Base-by-base conservation (phyloP, 2,888 invertebrate genomes). In the Chrysolina americana region DNA sequence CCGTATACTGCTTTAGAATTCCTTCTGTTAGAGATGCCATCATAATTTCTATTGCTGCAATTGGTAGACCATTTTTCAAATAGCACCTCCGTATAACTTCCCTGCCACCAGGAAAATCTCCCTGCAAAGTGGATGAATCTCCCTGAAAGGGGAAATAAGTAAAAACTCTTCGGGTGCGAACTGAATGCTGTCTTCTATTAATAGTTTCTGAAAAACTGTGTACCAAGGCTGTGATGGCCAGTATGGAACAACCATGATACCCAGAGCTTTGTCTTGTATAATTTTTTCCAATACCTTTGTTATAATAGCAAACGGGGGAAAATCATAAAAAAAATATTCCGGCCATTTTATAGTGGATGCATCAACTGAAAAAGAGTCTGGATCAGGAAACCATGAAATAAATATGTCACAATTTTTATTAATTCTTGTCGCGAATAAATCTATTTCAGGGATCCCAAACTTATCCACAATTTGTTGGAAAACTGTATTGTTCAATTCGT, bases 301-400 rank as follows among this genome's bases (percentile, higher is more conserved):
- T 28, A 28, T 28, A 28, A 44, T 44, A 4, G 44, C 10, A 59
- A 59, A 59, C 21, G 59, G 59, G 13, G 59, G 59, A 21, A 59
- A 59, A 4, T 48, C 50, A 48, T 66, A 48, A 59, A 28, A 53
- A 28, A 41, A 48, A 15, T 21, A 50, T 15, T 11, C 69, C 17
- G 28, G 19, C 73, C 77, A 77, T 11, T 48, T 23, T 47, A 71
- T 10, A 19, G 75, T 77, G 69, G 75, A 77, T 0, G 77, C 75
- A 47, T 75, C 77, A 1, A 77, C 70, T 15, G 59, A 13, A 10
- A 19, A 13, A 10, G 70, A 53, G 15, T 77, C 68, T 19, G 75
- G 77, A 36, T 77, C 75, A 17, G 68, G 70, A 17, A 68, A 41
- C 75, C 75, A 73, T 4, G 73, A 77, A 36, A 73, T 47, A 65